Percentiles rank a stretch among this genome's conserved stretches.
Conservation (phyloP, 1,140 invertebrate genomes). For the Leptoteleia sp. region DNA sequence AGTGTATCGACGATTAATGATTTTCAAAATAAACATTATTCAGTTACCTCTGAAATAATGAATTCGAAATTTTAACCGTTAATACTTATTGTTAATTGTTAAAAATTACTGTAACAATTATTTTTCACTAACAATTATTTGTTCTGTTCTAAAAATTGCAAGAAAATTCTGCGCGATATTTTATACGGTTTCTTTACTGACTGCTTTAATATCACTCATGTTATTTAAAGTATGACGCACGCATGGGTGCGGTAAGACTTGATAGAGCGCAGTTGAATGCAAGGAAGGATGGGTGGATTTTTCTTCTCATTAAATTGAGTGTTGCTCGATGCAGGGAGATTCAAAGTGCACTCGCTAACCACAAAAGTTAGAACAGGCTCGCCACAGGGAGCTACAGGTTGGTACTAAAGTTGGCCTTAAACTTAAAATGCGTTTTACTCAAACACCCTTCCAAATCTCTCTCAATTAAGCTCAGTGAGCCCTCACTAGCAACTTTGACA, state of each 20-base stretch:
- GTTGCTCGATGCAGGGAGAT: slow-evolving; percentile 77
- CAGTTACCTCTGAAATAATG: no score
- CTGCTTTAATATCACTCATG: slow-evolving; percentile 19
- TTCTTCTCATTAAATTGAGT: slow-evolving; percentile 79
- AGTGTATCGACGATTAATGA: no score
- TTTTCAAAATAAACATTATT: no score
- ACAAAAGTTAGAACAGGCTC: slow-evolving; percentile 73
- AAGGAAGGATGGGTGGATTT: slow-evolving; percentile 70
- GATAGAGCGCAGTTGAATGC: slow-evolving; percentile 58
- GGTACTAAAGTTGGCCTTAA: slow-evolving; percentile 73
- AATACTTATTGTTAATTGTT: no score
- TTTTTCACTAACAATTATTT: no score
- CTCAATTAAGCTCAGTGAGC: slow-evolving; percentile 59
- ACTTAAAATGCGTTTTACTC: slow-evolving; percentile 77
- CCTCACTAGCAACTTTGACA: slow-evolving; percentile 49
- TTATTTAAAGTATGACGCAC: slow-evolving; percentile 48
- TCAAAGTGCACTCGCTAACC: slow-evolving; percentile 76
- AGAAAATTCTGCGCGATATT: no score
- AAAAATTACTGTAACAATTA: no score
- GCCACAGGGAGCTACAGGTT: slow-evolving; percentile 77
- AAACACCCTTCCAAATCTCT: slow-evolving; percentile 68
- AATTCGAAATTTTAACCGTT: no score
- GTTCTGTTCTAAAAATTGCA: no score
- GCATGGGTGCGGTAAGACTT: slow-evolving; percentile 37
- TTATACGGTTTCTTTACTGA: slow-evolving; percentile 5